Base-by-base conservation (phyloP, 2,888 invertebrate genomes). In the Amorpha juglandis region DNA sequence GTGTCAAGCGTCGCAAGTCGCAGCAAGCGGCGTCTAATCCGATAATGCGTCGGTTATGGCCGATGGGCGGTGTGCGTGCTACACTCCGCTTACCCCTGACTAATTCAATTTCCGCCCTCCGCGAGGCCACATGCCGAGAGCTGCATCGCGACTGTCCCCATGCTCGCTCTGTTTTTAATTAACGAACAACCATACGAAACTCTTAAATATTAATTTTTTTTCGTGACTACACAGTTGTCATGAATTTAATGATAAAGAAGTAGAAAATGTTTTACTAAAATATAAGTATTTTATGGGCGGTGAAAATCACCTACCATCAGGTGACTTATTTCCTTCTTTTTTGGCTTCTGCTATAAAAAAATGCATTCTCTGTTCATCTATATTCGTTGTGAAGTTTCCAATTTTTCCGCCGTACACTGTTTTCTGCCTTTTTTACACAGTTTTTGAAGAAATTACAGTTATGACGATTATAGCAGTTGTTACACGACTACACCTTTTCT, bases 101-200 rank as follows among this genome's bases (percentile, higher is more conserved):
- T 86, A 87, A 87, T 84, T 81, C 73, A 74, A 87, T 87, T 86
- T 83, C 78, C 77, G 73, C 80, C 83, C 84, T 79, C 76, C 71
- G 68, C 69, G 68, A 74, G 73, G 82, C 84, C 86, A 86, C 86
- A 85, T 83, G 83, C 83, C 74, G 78, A 70, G 78, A 70, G 79
- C 76, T 82, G 81, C 79, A 80, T 70, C 77, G 78, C 81, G 72
- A 73, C 74, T 75, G 78, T 78, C 73, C 73, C 76, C 72, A 76
- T 73, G 76, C 78, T 76, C 73, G 72, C 71, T 75, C 70, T 87
- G 86, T 87, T 89, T 89, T 88, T 88, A 89, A 89, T 89, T 87
- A 85, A 83, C 77, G 70, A 69, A 62, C 58, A 67, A 62, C 58
- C 64, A 62, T 67, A 67, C 38, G 58, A 62, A 62, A 62, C 64